Percentiles rank a stretch among this genome's conserved stretches.
Conservation (phyloP, 2,888 invertebrate species). For the Spodoptera picta region DNA sequence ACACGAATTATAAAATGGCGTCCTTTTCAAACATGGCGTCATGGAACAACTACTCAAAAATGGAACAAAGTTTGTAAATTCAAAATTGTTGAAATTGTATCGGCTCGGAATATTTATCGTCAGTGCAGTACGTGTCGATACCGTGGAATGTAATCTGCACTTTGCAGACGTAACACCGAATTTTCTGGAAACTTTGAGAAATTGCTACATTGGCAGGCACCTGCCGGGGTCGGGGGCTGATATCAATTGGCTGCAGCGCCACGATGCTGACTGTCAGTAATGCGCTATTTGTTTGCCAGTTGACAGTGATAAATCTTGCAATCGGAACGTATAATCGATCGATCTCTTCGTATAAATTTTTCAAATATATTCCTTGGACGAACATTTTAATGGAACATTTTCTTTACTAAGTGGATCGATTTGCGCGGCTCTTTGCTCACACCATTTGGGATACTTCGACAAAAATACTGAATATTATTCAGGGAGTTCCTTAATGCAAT, state of each 20-base stretch:
- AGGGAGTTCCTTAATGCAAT: too few species aligned
- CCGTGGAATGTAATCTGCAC: constrained; percentile 32
- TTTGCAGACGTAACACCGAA: constrained; percentile 20
- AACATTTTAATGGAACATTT: constrained; percentile 40
- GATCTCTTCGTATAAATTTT: constrained; percentile 18
- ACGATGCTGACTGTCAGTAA: constrained; percentile 35
- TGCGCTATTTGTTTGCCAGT: constrained; percentile 39
- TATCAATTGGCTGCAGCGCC: constrained; percentile 43
- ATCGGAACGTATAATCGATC: background rate
- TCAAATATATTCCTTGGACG: constrained; percentile 26
- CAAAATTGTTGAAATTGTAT: constrained; percentile 40
- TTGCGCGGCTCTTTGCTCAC: constrained; percentile 25
- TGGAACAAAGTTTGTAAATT: constrained; percentile 34
- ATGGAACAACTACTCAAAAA: constrained; percentile 23
- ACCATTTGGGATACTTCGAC: background rate
- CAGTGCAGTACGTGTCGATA: constrained; percentile 24
- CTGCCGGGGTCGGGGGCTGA: constrained; percentile 22
- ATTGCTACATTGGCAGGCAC: constrained; percentile 20
- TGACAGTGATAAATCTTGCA: constrained; percentile 45
- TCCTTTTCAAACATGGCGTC: background rate
- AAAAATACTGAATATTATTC: too few species aligned
- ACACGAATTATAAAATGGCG: constrained; percentile 4
- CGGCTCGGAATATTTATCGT: constrained; percentile 26
- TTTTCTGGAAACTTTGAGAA: constrained; percentile 37
- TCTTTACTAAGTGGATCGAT: constrained; percentile 24